phyloP scores from a whole-genome alignment of 2,888 invertebrate species.

The Acrobasis repandana region DNA sequence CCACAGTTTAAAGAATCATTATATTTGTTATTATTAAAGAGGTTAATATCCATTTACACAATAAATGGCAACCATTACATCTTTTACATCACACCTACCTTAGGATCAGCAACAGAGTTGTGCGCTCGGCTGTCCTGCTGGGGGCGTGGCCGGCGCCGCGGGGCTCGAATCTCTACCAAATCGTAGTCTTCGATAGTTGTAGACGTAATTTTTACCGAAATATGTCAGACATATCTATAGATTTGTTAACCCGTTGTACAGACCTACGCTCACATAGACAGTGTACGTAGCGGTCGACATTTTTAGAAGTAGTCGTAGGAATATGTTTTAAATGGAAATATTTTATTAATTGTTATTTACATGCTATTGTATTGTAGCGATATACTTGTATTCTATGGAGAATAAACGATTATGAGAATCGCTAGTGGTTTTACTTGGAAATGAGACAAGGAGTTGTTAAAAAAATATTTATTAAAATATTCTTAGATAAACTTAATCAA shows the following conservation, averaged over 20 bases:
- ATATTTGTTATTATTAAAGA: too few relatives aligned
- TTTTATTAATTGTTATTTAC: slow-evolving; percentile 35
- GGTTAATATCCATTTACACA: too few relatives aligned
- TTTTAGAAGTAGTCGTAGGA: slow-evolving; percentile 4
- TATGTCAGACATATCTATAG: slow-evolving; percentile 13
- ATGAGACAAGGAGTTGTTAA: slow-evolving; percentile 18
- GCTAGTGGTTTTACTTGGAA: not conserved
- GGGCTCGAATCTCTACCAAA: slow-evolving; percentile 8
- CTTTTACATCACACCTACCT: not conserved
- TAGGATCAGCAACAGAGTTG: not conserved
- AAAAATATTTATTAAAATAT: slow-evolving; percentile 51
- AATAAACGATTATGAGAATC: slow-evolving; percentile 18
- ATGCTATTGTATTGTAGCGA: slow-evolving; percentile 28
- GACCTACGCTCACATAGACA: not conserved
- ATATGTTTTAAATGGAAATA: slow-evolving; percentile 28
- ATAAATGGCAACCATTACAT: too few relatives aligned
- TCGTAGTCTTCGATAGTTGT: slow-evolving; percentile 17
- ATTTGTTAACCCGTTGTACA: slow-evolving; percentile 1
- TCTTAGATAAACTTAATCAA: slow-evolving; percentile 54
- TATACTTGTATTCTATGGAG: slow-evolving; percentile 16
- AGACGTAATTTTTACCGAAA: not conserved
- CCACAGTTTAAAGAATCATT: too few relatives aligned
- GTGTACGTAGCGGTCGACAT: slow-evolving; percentile 9
- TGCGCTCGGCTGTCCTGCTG: not conserved
- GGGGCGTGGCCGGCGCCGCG: not conserved